Base-by-base conservation (phyloP, 2,797 vertebrate species). In the Sebastiscus tertius region DNA sequence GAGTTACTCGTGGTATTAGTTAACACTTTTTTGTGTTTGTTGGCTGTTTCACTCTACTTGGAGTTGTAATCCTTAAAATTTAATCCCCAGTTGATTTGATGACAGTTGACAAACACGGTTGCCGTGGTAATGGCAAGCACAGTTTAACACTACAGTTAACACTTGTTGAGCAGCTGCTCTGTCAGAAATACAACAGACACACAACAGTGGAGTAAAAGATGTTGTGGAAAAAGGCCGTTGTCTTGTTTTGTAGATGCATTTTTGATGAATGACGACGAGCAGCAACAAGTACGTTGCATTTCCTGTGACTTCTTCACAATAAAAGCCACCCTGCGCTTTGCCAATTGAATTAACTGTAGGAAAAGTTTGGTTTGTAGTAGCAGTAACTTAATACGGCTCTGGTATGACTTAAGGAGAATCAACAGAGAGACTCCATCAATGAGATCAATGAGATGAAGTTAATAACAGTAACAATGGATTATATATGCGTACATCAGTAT, bases 71-170 rank as follows among this genome's bases (percentile, higher is more conserved):
- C 56, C 9, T 33, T 18, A 9, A 34, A 6, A 52, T 69, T 6
- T 29, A 4, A 42, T 31, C 31, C 7, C 4, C n/a, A 34, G 10
- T 27, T 39, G 42, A 54, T 36, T 55, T 20, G 8, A 13, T 63
- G 66, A 63, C 31, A 20, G 6, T 20, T 63, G 59, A 63, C 24
- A 24, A 73, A 31, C 4, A 2, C 24, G 16, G 46, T 36, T 55
- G 24, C 42, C 5, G 33, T 31, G 49, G 49, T 52, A 20, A n/a
- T 14, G 14, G 49, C 42, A 36, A 52, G n/a, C 3, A 4, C n/a
- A 26, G n/a, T n/a, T 66, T 39, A 62, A 62, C 20, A 55, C 22
- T 27, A 26, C 20, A 58, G 24, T 55, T 59, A 24, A 66, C 69
- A 16, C 36, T 65, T 8, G 0, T 0, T 20, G 42, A 67, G 29